Evolutionary conservation across 1,140 invertebrate genomes (phyloP), one percentile per base, ranked within the genome.

Genomic region (Listronotus oregonensis): DNA sequence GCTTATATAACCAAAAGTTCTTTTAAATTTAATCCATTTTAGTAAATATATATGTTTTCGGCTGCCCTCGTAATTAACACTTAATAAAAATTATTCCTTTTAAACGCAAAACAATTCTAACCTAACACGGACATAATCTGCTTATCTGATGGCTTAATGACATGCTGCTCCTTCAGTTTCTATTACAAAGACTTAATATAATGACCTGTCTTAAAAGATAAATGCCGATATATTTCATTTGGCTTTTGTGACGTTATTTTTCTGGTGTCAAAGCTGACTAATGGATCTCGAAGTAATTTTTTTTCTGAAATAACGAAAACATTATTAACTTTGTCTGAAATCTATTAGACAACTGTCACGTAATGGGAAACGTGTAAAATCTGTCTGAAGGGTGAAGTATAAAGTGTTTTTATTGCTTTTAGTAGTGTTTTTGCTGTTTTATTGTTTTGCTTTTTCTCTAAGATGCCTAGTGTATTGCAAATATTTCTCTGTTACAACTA

Each of bases 181-280:
- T 47, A 47, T 47, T 47, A 47, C 44, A 47, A 18, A 47, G 15
- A 47, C 21, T 27, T 27, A 27, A 14, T 47, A 47, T 47, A 47
- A 47, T 47, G 21, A 10, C 8, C 10, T 47, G 15, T 17, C 15
- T 47, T 18, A 47, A 47, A 27, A 27, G 44, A 47, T 27, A 27
- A 47, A 65, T 66, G 69, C 68, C 58, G 69, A 68, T 68, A 71
- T 71, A 68, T 71, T 71, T 71, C 63, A 68, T 71, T 71, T 71
- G 62, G 69, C 55, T 60, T 58, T 46, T 62, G 56, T 65, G 62
- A 62, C 69, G 67, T 70, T 71, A 71, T 71, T 71, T 71, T 64
- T 68, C 66, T 58, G 40, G 56, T 68, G 69, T 71, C 69, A 71
- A 71, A 68, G 60, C 66, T 71, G 69, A 71, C 69, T 71, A 71